Base-by-base conservation (phyloP, 2,888 invertebrate species). In the Salticus scenicus region DNA sequence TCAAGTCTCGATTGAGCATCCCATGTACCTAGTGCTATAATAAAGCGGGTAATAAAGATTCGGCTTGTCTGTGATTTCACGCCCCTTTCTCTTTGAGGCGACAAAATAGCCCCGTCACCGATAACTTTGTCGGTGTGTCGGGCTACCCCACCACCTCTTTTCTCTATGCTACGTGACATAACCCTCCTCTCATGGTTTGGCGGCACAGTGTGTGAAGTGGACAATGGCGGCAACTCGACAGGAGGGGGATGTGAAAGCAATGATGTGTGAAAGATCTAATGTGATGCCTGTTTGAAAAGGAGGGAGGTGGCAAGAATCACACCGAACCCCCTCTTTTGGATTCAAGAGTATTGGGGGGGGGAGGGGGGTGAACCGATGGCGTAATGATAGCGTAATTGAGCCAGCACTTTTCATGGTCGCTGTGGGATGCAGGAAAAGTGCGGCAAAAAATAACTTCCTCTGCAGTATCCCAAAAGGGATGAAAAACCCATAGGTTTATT, bases 321-420 rank as follows among this genome's bases (percentile, higher is more conserved):
- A 51, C 76, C 78, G 14, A 17, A 42, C n/a, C n/a, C 20, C 20
- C 67, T 10, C 37, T 37, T 37, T 37, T 10, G 10, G 37, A 37
- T 37, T 37, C 37, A 10, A 37, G 37, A 37, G 67, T 7, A 28
- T 10, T 31, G 17, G 67, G 24, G 20, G 31, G 28, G 27, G 47
- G 47, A 57, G 30, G 33, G 4, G 42, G 37, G 66, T 42, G 67
- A 57, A 70, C 69, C 33, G 75, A 84, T 84, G 83, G 77, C 77
- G 83, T 79, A 85, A 85, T 85, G 84, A 85, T 79, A 85, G 74
- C 78, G 74, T 79, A 85, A 85, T 78, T 85, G 83, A 85, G 84
- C 78, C 76, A 71, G 75, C 75, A 74, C 70, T 64, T 33, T 47
- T 42, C 20, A 66, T n/a, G 47, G 41, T 37, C 41, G 28, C 17